Base-by-base conservation (phyloP, 2,888 invertebrate species). In the Agrochola lychnidis region DNA sequence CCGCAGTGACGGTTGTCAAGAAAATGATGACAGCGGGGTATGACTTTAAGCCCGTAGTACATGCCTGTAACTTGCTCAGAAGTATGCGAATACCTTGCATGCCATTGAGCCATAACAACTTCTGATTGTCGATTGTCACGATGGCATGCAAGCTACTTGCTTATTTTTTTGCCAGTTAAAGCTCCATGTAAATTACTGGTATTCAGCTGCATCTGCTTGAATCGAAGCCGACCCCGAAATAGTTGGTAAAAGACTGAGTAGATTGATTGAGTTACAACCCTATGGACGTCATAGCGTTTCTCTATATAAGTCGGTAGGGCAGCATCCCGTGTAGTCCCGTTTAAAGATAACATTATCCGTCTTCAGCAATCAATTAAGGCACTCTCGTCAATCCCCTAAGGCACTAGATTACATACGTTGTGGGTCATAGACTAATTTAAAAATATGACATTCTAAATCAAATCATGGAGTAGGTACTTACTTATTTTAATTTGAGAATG, bases 291-390 rank as follows among this genome's bases (percentile, higher is more conserved):
- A 61, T 19, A 36, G 12, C 36, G 12, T 22, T 3, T 30, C 30
- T 36, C 22, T 62, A 36, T 22, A 22, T 36, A 12, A 62, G 22
- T 62, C 36, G 3, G 12, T 62, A 62, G 22, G 5, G 1, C 36
- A 62, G 4, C 36, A 62, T 62, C 14, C 12, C 3, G 42, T 45
- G 42, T 45, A 45, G 42, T 45, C 42, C 10, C 40, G 22, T 36
- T 19, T 19, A 22, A 45, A 56, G 36, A 75, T 75, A 36, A 78
- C 53, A 66, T 78, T 76, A 71, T 51, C 71, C 48, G 48, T 70
- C 48, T 48, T 71, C 48, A 70, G 48, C 25, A 9, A 36, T 71
- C 48, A 75, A 75, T 75, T 78, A 77, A 45, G 67, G 78, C 67
- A 19, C 36, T 61, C 53, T 66, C 30, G 6, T 25, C 4, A 16